Base-by-base conservation (phyloP, 2,797 vertebrate genomes). In the Acomys russatus region DNA sequence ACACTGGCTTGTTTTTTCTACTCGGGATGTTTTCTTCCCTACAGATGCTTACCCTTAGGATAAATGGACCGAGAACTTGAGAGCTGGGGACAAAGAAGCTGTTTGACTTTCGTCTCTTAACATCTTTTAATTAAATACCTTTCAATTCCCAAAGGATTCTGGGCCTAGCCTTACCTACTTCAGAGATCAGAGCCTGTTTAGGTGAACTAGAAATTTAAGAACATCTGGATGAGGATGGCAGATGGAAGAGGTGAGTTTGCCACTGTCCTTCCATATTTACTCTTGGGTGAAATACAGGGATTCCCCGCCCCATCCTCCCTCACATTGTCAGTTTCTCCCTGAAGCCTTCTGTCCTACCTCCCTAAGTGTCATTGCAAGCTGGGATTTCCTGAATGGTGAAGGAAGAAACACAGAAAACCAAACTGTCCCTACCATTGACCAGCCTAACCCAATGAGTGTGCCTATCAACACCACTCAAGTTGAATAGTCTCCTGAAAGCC, bases 251-350 rank as follows among this genome's bases (percentile, higher is more conserved):
- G 9, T 1, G 1, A 18, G 22, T 4, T 77, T 30, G 79, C 3
- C 10, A 1, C 25, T 49, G 23, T 35, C 61, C 28, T 70, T 73
- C 14, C 1, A 0, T 4, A 6, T 25, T 63, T 25, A 18, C n/a
- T 68, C 70, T 91, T 28, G 28, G 54, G 51, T 79, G 64, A 73
- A 82, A 22, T 33, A 78, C 35, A 78, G 49, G 77, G 1, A 23
- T 9, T 35, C 17, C 1, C 0, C 3, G 44, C 2, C 38, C 0
- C 0, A 6, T 35, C 5, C 18, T 10, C 15, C 38, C 59, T 33
- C 20, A 12, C 2, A 12, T 15, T 22, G 8, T 17, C 22, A 51
- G 44, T 44, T n/a, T 76, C 28, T 49, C 30, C 38, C 20, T 44
- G 23, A 38, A 74, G 83, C 51, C 56, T 68, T 68, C 59, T 49